Conservation (phyloP, 2,113 vertebrate species). For the Gopherus evgoodei region DNA sequence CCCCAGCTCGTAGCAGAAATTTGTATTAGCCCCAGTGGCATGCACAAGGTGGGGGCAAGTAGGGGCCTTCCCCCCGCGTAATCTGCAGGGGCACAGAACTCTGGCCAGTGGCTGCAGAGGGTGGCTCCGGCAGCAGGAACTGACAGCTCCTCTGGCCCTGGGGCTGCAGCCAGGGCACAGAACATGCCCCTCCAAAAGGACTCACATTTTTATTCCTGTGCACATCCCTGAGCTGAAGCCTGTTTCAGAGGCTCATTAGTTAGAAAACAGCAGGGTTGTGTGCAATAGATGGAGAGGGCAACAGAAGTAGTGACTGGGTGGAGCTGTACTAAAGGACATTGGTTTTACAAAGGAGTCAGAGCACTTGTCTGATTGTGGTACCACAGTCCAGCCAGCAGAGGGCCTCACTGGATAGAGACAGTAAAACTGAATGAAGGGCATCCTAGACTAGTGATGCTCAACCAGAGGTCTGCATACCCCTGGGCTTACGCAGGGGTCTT, state of each 20-base stretch:
- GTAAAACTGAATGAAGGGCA: not conserved
- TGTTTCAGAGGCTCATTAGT: not conserved
- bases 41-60: not conserved
- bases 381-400: not conserved
- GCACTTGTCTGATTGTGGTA: not conserved
- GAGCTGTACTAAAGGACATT: not conserved
- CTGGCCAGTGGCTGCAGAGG: no score
- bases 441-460: rapidly evolving
- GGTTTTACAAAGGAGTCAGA: no score
- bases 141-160: no score
- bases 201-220: no score
- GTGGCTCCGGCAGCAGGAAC: no score
- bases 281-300: not conserved
- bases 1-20: no score
- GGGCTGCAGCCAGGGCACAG: no score
- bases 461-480: no score
- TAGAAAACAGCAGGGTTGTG: not conserved
- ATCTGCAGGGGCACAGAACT: no score
- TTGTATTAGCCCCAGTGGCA: not conserved
- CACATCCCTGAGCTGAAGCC: not conserved
- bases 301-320: rapidly evolving
- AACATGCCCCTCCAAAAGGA: no score
- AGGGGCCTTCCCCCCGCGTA: no score
- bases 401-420: not conserved
- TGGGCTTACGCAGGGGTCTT: no score